Evolutionary conservation across 2,113 vertebrate genomes (phyloP), one percentile per base, ranked within the genome.

Genomic region (Sorex araneus): DNA sequence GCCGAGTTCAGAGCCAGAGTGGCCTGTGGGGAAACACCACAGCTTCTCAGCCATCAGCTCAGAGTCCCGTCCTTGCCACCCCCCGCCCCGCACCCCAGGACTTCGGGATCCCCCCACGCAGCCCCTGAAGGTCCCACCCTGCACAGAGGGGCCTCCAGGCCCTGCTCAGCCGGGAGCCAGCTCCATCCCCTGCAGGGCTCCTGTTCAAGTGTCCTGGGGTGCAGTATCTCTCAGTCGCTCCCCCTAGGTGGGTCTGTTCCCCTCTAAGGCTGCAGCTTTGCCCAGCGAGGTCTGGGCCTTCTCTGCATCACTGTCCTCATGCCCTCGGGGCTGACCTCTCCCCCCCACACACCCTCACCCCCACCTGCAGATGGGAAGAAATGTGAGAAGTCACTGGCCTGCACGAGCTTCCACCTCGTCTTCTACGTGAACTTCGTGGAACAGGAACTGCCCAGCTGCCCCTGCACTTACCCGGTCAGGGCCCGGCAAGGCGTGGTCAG

Each of bases 331-430:
- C 18, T 21, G 57, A 23, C 6, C 4, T 5, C 57, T 60, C 18
- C 40, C 40, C 40, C 40, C 40, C 40, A 40, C 40, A 7, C 40
- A 40, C 40, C 40, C 40, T n/a, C 40, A 7, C 47, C 47, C 47
- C 47, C 47, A 13, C 47, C 70, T 64, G 60, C 90, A 99, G 99
- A 99, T 93, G 98, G 98, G 77, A 99, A 99, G 98, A 99, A 98
- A 97, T 99, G 99, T 93, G 99, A 99, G 95, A 99, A 99, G 96
- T 99, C 99, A 99, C 97, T 99, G 73, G 99, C 98, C 96, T 99
- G 99, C 97, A 99, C 99, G 96, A 99, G 98, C 0, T 98, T 99
- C 77, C 99, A 99, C 97, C 98, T 99, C 3, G 98, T 98, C 95
- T 96, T 97, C 89, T 99, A 99, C 96, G 94, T 99, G 86, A 98